Conservation (phyloP, 2,113 vertebrate genomes). For the Anser brachyrhynchus region DNA sequence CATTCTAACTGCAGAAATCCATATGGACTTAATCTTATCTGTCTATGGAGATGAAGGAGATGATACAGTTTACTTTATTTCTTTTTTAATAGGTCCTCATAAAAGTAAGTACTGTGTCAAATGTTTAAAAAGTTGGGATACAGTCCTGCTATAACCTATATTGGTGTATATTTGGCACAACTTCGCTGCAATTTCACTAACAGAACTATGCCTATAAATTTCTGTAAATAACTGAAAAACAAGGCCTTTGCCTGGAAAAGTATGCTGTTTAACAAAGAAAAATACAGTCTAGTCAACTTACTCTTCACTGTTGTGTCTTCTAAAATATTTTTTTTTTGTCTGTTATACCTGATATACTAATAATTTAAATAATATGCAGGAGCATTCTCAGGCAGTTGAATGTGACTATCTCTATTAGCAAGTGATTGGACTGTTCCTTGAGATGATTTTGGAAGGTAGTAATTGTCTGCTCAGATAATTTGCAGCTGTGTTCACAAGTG, state of each 20-base stretch:
- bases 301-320: background rate
- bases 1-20: background rate
- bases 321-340: slow-evolving; percentile 7
- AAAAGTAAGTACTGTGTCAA: slow-evolving; percentile 51
- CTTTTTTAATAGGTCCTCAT: slow-evolving; percentile 16
- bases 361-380: background rate
- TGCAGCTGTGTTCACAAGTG: background rate
- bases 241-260: background rate
- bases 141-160: background rate
- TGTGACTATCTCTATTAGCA: background rate
- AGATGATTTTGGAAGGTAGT: slow-evolving; percentile 3
- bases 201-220: slow-evolving; percentile 28
- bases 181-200: background rate
- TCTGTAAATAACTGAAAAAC: background rate
- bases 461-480: background rate
- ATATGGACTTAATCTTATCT: slow-evolving; percentile 23
- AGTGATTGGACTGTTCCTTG: background rate
- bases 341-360: background rate
- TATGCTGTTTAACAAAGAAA: background rate
- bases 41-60: background rate
- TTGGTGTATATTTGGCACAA: background rate
- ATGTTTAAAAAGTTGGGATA: slow-evolving; percentile 15
- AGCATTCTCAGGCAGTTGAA: background rate
- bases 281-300: background rate
- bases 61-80: slow-evolving; percentile 20